These are phyloP conservation scores for Melanotaenia pygmaea DNA, from an alignment of 2,797 vertebrate species.

Conservation along the genomic window DNA sequence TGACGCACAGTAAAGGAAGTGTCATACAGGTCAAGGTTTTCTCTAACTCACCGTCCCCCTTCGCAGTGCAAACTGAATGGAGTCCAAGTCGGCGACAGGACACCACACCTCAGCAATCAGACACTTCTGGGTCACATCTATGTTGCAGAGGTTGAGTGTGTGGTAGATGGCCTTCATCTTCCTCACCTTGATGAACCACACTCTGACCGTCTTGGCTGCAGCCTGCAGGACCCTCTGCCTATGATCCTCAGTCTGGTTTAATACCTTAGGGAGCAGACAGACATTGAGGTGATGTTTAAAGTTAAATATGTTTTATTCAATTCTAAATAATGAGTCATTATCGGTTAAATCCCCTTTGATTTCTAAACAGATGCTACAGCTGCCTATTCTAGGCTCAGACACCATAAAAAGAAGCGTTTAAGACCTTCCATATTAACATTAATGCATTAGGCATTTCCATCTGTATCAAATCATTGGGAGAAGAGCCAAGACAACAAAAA, in stretches of 20 bases:
- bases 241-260: conserved; percentile 98
- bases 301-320: not conserved
- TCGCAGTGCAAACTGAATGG: conserved; percentile 97
- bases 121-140: conserved; percentile 98
- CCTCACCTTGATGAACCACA: conserved; percentile 99
- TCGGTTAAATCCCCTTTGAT: too few species aligned
- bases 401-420: too few species aligned
- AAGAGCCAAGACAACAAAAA: too few species aligned
- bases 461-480: too few species aligned
- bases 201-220: conserved; percentile 92
- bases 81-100: conserved; percentile 94
- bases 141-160: conserved; percentile 98
- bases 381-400: too few species aligned
- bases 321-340: not conserved
- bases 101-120: conserved; percentile 99
- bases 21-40: not conserved
- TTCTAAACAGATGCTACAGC: too few species aligned
- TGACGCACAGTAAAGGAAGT: not conserved
- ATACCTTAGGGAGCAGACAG: conserved; percentile 81
- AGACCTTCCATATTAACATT: too few species aligned
- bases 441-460: too few species aligned
- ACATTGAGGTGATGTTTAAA: not conserved
- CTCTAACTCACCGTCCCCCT: conserved; percentile 91
- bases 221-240: conserved; percentile 96
- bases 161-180: conserved; percentile 99